Evolutionary conservation across 2,888 invertebrate genomes (phyloP), one percentile per base, ranked within the genome.

Genomic region (Cephus spinipes): DNA sequence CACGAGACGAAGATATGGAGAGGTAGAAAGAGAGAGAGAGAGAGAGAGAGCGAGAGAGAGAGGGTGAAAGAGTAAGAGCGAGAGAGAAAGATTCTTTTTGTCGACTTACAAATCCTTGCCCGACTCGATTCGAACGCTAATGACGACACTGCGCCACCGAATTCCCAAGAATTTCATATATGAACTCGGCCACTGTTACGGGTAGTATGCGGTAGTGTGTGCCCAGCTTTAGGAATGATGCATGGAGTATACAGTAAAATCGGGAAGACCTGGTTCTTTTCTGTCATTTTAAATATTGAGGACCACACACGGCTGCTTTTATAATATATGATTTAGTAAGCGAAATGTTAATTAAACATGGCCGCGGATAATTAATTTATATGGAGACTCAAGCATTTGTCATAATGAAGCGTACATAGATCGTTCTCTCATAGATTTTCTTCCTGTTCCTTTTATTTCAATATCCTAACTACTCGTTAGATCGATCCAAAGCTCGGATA

Each of bases 401-500:
- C 31, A 32, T 69, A 12, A 40, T 15, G 40, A 15, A 40, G 40
- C 15, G 4, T 12, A 15, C 15, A 4, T 40, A 40, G 15, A 40
- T 40, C 40, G 1, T 40, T 6, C 40, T 0, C 40, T 40, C 2
- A 15, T 15, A 40, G 23, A 23, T 79, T 74, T 76, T 34, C 68
- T 74, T 73, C 33, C 30, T 33, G 35, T 32, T 78, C n/a, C 68
- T 76, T 36, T 79, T 75, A 73, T 81, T 73, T 69, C 30, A 40
- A 73, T 40, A 15, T 40, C 69, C 80, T 76, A 83, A 81, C 83
- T 83, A 81, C 81, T 83, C 82, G 83, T 83, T 83, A 83, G 79
- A 80, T 82, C 83, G 83, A 82, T 83, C 77, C 80, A 77, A 74
- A 79, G 80, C 76, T 76, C 78, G 81, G 83, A 83, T 83, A 83